phyloP scores from a whole-genome alignment of 2,797 vertebrate genomes.

The Acipenser oxyrinchus region DNA sequence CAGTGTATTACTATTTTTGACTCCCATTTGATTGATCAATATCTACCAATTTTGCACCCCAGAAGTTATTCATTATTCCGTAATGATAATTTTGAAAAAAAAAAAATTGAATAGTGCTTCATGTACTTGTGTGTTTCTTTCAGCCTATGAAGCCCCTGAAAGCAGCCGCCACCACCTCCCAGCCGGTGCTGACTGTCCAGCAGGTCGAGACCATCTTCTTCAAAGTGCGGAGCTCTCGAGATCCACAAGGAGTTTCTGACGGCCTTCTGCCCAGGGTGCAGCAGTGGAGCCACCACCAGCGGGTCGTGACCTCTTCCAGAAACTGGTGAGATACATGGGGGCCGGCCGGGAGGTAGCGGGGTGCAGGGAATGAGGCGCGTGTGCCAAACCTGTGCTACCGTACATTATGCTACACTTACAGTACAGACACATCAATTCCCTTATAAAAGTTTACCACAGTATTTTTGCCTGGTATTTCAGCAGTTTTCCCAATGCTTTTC shows the following conservation, averaged over 20 bases:
- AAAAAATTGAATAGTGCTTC: no score
- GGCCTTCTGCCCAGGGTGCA: slow-evolving; percentile 84
- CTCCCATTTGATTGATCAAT: no score
- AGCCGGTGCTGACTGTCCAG: slow-evolving; percentile 82
- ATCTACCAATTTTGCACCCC: no score
- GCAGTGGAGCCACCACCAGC: slow-evolving; percentile 92
- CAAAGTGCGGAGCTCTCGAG: slow-evolving; percentile 95
- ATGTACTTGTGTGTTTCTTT: slow-evolving; percentile 5
- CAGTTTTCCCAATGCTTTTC: not conserved
- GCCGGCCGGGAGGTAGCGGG: no score
- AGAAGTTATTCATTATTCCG: no score
- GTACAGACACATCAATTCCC: not conserved
- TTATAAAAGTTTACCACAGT: no score
- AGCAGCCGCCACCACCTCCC: slow-evolving; percentile 91
- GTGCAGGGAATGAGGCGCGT: not conserved
- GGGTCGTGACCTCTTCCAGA: slow-evolving; percentile 96
- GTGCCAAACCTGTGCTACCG: not conserved
- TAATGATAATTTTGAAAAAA: no score
- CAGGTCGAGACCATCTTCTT: slow-evolving; percentile 99
- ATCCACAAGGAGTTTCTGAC: slow-evolving; percentile 95
- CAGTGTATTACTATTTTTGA: no score
- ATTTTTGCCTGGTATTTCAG: no score
- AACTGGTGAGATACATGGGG: slow-evolving; percentile 65
- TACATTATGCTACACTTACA: not conserved
- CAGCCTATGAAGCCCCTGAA: slow-evolving; percentile 97